Evolutionary conservation across 2,888 invertebrate genomes (phyloP), one percentile per base, ranked within the genome.

Genomic region (Helleia helle): DNA sequence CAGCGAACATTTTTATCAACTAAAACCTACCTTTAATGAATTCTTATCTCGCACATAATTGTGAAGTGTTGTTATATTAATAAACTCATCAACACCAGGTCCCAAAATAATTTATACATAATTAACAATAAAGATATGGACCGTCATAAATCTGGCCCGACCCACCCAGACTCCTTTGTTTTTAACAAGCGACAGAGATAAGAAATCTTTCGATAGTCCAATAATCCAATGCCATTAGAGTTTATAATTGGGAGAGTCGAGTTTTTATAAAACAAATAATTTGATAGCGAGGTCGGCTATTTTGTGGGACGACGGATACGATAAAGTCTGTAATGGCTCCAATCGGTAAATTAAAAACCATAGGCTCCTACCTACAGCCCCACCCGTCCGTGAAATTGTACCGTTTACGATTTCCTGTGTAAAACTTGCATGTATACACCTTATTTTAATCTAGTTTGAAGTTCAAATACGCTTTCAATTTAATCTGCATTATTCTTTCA

Each of bases 301-400:
- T 62, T 65, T 58, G 56, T n/a, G 60, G 43, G 59, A 60, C 63
- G 56, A 59, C 59, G 57, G 63, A 57, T 48, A 51, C 64, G 72
- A 73, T 72, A 72, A 68, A 58, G 64, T 53, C 51, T 53, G 62
- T 66, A 72, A 71, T 69, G 62, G 65, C 58, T 59, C 61, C 67
- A 65, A 69, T 72, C 60, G 62, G 66, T 70, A 70, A 73, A 76
- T 76, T 73, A 76, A 77, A 74, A 75, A 42, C 36, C 17, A 22
- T 8, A 12, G 36, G 9, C 36, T 22, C 17, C 11, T 14, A 14
- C 12, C 24, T 25, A 13, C 25, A 12, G n/a, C 36, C 36, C 24
- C 36, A 13, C 25, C 36, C 25, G 22, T 8, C 36, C 36, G 22
- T 36, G 36, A 36, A 38, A 39, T 39, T 30, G 39, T 29, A 13